Conservation (phyloP, 2,113 vertebrate species). For the Lontra canadensis region DNA sequence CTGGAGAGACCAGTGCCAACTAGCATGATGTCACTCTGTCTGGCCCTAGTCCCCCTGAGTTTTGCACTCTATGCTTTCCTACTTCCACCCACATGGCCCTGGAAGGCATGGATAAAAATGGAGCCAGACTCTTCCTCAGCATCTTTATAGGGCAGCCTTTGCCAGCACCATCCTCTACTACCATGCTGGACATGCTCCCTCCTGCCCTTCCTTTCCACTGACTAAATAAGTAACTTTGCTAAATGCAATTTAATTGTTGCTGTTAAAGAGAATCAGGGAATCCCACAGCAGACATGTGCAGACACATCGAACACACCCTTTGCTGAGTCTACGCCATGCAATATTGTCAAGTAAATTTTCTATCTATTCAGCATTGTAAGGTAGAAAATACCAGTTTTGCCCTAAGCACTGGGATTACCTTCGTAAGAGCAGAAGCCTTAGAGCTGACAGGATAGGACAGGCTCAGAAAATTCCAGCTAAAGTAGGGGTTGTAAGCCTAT, state of each 20-base stretch:
- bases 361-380: not conserved
- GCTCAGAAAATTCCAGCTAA: not conserved
- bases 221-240: not conserved
- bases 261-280: not conserved
- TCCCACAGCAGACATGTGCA: not conserved
- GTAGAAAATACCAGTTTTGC: not conserved
- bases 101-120: not conserved
- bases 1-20: not conserved
- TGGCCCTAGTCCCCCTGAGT: not conserved
- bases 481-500: not conserved
- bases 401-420: not conserved
- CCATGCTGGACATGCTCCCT: not conserved
- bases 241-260: not conserved
- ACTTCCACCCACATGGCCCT: fast-evolving
- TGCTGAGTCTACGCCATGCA: not conserved
- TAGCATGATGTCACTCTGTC: not conserved
- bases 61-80: not conserved
- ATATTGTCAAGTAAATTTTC: not conserved
- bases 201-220: not conserved
- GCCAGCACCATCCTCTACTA: no score
- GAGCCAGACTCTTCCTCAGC: not conserved
- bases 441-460: not conserved
- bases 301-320: not conserved
- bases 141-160: not conserved
- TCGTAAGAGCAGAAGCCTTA: not conserved